These are phyloP conservation scores for Leptothorax acervorum DNA, from an alignment of 2,888 invertebrate genomes.

Conservation along the genomic window DNA sequence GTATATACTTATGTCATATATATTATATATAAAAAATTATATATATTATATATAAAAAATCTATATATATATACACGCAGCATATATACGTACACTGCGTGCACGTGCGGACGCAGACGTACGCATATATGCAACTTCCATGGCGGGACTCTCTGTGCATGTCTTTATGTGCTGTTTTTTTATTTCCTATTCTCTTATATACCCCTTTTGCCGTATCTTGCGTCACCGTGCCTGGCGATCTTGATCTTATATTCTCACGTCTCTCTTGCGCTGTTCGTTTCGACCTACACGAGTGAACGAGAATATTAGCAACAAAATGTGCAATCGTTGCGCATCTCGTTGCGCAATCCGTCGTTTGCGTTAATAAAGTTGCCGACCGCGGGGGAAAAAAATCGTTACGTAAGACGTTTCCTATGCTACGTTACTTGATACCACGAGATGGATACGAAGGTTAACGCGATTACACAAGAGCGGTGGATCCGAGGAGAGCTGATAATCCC, in stretches of 20 bases:
- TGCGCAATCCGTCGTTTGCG: slow-evolving; percentile 53
- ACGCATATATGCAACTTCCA: slow-evolving; percentile 65
- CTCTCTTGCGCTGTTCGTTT: slow-evolving; percentile 75
- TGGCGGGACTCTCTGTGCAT: slow-evolving; percentile 81
- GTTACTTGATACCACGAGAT: slow-evolving; percentile 29
- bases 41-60: slow-evolving; percentile 59
- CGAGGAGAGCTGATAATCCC: slow-evolving; percentile 11
- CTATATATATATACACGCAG: neutral
- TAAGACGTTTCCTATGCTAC: slow-evolving; percentile 50
- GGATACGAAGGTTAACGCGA: slow-evolving; percentile 35
- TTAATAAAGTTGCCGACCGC: slow-evolving; percentile 58
- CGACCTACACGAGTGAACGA: slow-evolving; percentile 62
- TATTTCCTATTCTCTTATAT: slow-evolving; percentile 61
- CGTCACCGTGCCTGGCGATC: slow-evolving; percentile 77
- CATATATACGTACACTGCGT: slow-evolving; percentile 50
- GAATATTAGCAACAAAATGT: slow-evolving; percentile 65
- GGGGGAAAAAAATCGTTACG: slow-evolving; percentile 50
- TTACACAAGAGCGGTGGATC: slow-evolving; percentile 16
- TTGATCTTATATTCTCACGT: slow-evolving; percentile 80
- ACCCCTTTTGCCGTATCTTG: slow-evolving; percentile 76
- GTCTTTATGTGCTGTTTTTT: slow-evolving; percentile 77
- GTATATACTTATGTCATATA: slow-evolving; percentile 51
- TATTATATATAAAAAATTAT: slow-evolving; percentile 57
- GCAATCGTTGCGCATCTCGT: slow-evolving; percentile 32
- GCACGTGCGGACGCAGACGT: slow-evolving; percentile 31